Evolutionary conservation across 2,888 invertebrate genomes (phyloP).

Genomic region (Tipula vernalis): DNA sequence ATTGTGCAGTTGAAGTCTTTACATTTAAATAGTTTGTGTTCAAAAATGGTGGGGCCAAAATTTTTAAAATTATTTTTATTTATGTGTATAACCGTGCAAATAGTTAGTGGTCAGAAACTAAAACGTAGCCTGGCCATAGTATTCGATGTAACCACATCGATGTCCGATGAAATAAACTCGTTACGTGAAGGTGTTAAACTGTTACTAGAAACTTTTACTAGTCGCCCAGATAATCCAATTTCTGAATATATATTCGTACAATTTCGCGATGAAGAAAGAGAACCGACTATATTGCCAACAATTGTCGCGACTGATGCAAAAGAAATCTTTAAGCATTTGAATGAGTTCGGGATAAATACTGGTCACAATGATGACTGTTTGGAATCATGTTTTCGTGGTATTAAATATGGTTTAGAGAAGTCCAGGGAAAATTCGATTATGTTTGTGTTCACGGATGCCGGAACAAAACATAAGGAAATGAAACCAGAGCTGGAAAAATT

Average conservation of each 20-base stretch:
- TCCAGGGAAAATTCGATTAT: background rate
- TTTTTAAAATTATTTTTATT: background rate
- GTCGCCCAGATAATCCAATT: constrained; percentile 46
- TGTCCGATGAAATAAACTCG: constrained; percentile 58
- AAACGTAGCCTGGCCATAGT: constrained; percentile 53
- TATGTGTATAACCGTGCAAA: background rate
- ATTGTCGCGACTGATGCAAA: background rate
- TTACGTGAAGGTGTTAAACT: constrained; percentile 52
- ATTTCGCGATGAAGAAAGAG: constrained; percentile 44
- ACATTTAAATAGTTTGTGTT: background rate
- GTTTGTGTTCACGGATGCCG: background rate
- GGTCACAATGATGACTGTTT: background rate
- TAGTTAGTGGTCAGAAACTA: constrained; percentile 14
- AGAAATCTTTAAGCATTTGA: background rate
- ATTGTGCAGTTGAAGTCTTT: too few relatives aligned
- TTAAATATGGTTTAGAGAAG: background rate
- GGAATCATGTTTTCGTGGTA: background rate
- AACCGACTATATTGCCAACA: background rate
- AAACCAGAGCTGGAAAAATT: background rate
- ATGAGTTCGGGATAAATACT: background rate
- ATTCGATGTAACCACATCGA: constrained; percentile 65
- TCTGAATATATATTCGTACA: constrained; percentile 63
- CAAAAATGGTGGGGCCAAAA: background rate
- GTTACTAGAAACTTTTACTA: constrained; percentile 51
- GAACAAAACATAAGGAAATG: background rate